These are phyloP conservation scores for Hiodon alosoides DNA, from an alignment of 2,113 vertebrate genomes.

Conservation along the genomic window DNA sequence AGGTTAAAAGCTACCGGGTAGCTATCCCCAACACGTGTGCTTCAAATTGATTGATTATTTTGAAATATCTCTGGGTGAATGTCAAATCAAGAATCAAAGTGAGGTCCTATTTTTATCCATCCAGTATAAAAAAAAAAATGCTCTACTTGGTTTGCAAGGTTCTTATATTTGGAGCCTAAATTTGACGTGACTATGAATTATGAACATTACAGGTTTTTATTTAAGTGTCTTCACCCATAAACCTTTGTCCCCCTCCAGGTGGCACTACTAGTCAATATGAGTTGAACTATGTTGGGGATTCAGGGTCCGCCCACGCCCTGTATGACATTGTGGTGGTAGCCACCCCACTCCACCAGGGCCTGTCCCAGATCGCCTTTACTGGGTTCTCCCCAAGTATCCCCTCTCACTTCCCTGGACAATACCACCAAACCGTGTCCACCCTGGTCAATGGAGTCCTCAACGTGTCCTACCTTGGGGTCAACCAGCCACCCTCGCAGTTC, in stretches of 20 bases:
- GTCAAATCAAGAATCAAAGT: too few relatives aligned
- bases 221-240: not conserved
- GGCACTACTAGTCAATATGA: constrained; percentile 63
- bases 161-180: too few relatives aligned
- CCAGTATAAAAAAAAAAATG: too few relatives aligned
- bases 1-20: too few relatives aligned
- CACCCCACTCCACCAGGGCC: constrained; percentile 69
- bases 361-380: constrained; percentile 74
- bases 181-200: too few relatives aligned
- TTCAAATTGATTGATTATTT: not conserved
- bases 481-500: constrained; percentile 50
- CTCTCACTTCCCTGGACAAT: constrained; percentile 60
- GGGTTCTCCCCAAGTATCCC: constrained; percentile 74
- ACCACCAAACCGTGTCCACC: constrained; percentile 71
- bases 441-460: constrained; percentile 78
- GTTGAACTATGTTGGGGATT: constrained; percentile 65
- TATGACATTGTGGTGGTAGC: constrained; percentile 86
- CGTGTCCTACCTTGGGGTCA: constrained; percentile 67
- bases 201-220: not conserved
- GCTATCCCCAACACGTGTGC: too few relatives aligned
- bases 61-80: too few relatives aligned
- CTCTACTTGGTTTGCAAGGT: too few relatives aligned
- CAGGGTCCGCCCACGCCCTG: constrained; percentile 57
- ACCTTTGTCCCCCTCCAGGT: constrained; percentile 50
- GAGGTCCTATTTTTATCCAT: too few relatives aligned